Evolutionary conservation across 2,113 vertebrate species (phyloP).

Genomic region (Tricholaema leucomelas): DNA sequence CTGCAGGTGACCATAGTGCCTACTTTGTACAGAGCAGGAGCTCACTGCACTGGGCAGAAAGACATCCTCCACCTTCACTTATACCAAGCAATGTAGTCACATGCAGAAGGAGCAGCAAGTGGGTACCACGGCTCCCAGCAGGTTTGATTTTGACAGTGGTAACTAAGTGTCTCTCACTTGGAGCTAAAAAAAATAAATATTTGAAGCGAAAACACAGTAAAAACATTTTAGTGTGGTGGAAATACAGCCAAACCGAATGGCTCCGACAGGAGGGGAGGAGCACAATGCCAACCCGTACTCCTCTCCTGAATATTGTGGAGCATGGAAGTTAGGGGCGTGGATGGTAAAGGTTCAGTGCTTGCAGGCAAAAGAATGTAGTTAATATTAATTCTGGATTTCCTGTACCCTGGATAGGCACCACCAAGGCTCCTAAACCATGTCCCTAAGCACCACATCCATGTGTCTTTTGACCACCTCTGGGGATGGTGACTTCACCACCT

Average conservation of each 20-base stretch:
- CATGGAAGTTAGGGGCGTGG: not conserved
- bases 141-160: not conserved
- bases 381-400: not conserved
- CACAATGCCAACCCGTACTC: accelerated
- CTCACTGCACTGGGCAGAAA: not conserved
- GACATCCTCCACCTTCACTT: not conserved
- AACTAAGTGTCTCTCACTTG: not conserved
- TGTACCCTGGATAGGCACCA: not conserved
- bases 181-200: not conserved
- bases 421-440: not conserved
- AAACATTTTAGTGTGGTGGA: not conserved
- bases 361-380: not conserved
- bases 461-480: no score
- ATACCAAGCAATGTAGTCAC: no score
- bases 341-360: not conserved
- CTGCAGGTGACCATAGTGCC: not conserved
- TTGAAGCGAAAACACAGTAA: not conserved
- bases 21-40: not conserved
- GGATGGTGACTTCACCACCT: no score
- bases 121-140: not conserved
- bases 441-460: no score
- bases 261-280: not conserved
- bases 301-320: not conserved
- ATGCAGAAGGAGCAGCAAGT: not conserved
- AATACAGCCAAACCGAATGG: not conserved